A percentile compares a stretch with the other conserved stretches of the same genome.
These are phyloP conservation scores for Strigamia crassipes DNA, from an alignment of 2,888 invertebrate species.

Conservation along the genomic window DNA sequence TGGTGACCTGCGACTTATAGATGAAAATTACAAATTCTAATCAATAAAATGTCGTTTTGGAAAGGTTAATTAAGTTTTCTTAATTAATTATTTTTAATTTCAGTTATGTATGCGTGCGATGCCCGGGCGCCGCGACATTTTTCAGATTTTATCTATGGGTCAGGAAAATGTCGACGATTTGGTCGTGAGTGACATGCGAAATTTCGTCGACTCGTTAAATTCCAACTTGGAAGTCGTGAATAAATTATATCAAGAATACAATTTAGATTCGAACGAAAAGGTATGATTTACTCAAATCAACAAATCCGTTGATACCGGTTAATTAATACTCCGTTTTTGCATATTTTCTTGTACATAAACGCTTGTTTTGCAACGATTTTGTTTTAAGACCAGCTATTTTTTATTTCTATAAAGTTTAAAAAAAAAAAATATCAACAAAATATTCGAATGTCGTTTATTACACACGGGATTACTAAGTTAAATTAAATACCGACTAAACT, in stretches of 20 bases:
- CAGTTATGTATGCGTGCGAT: constrained; percentile 51
- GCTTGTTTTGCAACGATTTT: background rate
- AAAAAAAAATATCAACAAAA: background rate
- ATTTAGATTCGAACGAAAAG: constrained; percentile 62
- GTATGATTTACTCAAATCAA: constrained; percentile 53
- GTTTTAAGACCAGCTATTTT: background rate
- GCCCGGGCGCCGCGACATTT: constrained; percentile 51
- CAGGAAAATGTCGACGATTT: constrained; percentile 56
- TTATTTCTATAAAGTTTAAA: background rate
- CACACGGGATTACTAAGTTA: too few species aligned
- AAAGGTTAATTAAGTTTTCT: background rate
- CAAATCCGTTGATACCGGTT: too few species aligned
- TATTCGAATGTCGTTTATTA: background rate
- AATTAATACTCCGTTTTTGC: too few species aligned
- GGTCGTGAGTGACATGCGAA: constrained; percentile 59
- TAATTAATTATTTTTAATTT: background rate
- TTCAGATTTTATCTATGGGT: constrained; percentile 61
- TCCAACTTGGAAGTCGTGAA: constrained; percentile 67
- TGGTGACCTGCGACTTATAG: background rate
- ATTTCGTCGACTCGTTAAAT: constrained; percentile 65
- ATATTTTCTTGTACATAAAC: too few species aligned
- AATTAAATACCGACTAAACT: too few species aligned
- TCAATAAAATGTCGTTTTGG: too few species aligned
- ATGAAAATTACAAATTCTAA: too few species aligned
- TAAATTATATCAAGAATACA: constrained; percentile 66